Conservation (phyloP, 2,888 invertebrate genomes). For the Pycnomerus fuliginosus region DNA sequence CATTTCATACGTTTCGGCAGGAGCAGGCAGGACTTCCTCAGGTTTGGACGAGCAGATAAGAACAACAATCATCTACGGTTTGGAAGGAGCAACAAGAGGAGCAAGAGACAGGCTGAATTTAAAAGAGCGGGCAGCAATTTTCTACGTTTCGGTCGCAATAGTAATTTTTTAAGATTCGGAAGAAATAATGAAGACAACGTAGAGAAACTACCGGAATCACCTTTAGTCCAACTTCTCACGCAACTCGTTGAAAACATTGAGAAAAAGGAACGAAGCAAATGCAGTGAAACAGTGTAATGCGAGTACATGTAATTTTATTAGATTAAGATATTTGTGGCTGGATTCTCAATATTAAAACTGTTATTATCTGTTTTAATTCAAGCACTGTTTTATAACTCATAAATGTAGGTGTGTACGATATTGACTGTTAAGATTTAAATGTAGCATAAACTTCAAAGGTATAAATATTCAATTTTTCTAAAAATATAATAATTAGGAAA, state of each 20-base stretch:
- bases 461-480: conserved; percentile 18
- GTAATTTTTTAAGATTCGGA: conserved; percentile 39
- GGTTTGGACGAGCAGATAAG: conserved; percentile 29
- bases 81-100: conserved; percentile 35
- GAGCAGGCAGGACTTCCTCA: conserved; percentile 30
- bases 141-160: conserved; percentile 39
- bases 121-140: conserved; percentile 31
- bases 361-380: conserved; percentile 6
- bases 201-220: conserved; percentile 13
- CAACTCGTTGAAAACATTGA: conserved; percentile 17
- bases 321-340: conserved; percentile 18
- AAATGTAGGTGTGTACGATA: too few species aligned
- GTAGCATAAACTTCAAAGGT: conserved; percentile 18
- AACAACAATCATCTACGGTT: conserved; percentile 38
- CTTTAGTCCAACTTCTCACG: conserved; percentile 19
- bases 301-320: conserved; percentile 8
- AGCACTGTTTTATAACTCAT: conserved; percentile 11
- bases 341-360: conserved; percentile 10
- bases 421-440: conserved; percentile 6
- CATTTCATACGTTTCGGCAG: conserved; percentile 40
- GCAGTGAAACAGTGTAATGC: background rate
- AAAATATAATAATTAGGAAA: too few species aligned
- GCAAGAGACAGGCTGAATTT: conserved; percentile 30
- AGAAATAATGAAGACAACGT: conserved; percentile 23
- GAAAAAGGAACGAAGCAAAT: conserved; percentile 8